These are phyloP conservation scores for Neogobius melanostomus DNA, from an alignment of 2,113 vertebrate species.

Conservation along the genomic window DNA sequence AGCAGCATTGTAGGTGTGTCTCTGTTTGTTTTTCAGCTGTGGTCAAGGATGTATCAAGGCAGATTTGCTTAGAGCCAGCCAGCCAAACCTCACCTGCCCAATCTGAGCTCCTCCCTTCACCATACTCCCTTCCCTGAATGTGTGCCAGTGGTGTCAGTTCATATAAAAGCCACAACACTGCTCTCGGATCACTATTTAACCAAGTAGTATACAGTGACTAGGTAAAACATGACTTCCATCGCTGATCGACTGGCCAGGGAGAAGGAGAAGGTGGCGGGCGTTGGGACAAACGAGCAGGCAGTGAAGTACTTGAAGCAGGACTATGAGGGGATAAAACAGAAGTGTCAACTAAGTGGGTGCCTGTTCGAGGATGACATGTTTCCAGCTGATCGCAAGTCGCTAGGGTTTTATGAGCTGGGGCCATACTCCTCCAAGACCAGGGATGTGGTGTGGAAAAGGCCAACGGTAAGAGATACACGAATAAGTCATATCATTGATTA, in stretches of 20 bases:
- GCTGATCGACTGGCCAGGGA: conserved; percentile 61
- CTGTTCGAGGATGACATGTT: conserved; percentile 86
- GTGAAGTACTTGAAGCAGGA: conserved; percentile 84
- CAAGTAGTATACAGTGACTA: conserved; percentile 6
- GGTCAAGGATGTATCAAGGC: conserved; percentile 18
- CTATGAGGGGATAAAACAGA: conserved; percentile 75
- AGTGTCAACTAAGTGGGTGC: conserved; percentile 72
- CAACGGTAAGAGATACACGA: conserved; percentile 67
- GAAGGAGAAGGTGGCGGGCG: conserved; percentile 37
- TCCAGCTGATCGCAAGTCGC: conserved; percentile 75
- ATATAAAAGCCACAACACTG: not conserved
- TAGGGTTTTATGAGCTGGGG: conserved; percentile 85
- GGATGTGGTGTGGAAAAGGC: conserved; percentile 83
- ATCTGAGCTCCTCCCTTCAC: conserved; percentile 34
- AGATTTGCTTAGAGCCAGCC: conserved; percentile 47
- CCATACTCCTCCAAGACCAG: conserved; percentile 78
- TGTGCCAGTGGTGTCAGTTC: not conserved
- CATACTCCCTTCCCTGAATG: conserved; percentile 6
- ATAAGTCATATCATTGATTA: no score
- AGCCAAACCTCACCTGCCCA: conserved; percentile 46
- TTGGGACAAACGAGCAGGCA: conserved; percentile 76
- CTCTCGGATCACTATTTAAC: not conserved
- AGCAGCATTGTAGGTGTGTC: conserved; percentile 41
- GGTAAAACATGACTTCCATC: conserved; percentile 65
- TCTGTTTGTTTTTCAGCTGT: conserved; percentile 54